Percentiles rank a stretch among this genome's conserved stretches.
phyloP scores from a whole-genome alignment of 2,113 vertebrate species.

The Cygnus buccinator region DNA sequence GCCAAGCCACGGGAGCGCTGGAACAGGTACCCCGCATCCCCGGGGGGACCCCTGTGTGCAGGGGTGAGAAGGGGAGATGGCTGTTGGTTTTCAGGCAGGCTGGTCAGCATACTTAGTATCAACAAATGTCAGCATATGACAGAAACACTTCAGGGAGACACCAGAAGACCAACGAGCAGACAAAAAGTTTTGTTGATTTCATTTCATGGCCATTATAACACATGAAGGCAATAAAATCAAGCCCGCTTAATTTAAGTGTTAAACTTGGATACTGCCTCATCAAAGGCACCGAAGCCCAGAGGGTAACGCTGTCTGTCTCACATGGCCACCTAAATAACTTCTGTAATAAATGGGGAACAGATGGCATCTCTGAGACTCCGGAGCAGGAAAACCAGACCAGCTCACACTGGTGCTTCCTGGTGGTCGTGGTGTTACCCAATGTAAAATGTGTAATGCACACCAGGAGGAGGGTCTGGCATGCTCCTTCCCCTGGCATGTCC shows the following conservation, averaged over 20 bases:
- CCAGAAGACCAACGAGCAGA: background rate
- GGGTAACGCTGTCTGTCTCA: background rate
- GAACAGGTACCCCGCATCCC: background rate
- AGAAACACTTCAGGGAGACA: background rate
- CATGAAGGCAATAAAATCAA: slow-evolving; percentile 23
- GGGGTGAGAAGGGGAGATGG: background rate
- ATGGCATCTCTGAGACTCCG: background rate
- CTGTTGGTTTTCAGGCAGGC: background rate
- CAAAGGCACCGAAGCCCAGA: background rate
- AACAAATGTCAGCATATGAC: background rate
- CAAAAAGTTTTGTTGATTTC: slow-evolving; percentile 1
- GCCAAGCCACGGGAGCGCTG: background rate
- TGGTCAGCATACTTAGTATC: background rate
- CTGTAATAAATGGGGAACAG: slow-evolving; percentile 17
- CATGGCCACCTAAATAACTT: slow-evolving; percentile 17
- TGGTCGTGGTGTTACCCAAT: background rate
- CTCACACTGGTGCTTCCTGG: background rate
- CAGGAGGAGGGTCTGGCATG: background rate
- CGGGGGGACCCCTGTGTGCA: background rate
- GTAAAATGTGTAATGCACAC: accelerated
- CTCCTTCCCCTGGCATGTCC: background rate
- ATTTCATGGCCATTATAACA: background rate
- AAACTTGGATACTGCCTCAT: slow-evolving; percentile 25
- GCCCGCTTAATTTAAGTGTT: slow-evolving; percentile 20
- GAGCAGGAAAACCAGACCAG: background rate